Conservation (phyloP, 1,140 invertebrate species). For the Wiebesia pumilae region DNA sequence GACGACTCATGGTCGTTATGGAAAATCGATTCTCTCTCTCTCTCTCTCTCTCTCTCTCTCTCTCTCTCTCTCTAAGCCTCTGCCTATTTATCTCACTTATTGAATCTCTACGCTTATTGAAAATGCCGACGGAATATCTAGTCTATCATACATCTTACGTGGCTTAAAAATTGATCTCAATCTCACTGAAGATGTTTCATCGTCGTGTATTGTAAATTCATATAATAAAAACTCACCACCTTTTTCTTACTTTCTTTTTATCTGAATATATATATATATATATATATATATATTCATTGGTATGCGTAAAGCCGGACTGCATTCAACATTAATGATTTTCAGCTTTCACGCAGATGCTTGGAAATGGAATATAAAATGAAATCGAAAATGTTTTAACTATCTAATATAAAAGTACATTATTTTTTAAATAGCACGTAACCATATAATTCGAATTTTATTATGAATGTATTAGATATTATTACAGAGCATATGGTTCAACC, state of each 20-base stretch:
- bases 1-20: not conserved
- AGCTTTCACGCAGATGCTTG: not conserved
- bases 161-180: not conserved
- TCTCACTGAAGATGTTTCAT: no score
- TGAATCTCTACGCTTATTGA: not conserved
- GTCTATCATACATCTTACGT: not conserved
- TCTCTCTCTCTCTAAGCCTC: not conserved
- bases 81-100: not conserved
- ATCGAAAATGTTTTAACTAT: not conserved
- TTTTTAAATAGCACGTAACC: no score
- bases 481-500: no score
- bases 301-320: not conserved
- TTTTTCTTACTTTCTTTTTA: no score
- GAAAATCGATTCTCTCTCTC: constrained; percentile 5
- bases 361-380: not conserved
- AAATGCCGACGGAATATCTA: not conserved
- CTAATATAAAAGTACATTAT: no score
- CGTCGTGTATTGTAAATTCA: no score
- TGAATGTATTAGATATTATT: no score
- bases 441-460: no score
- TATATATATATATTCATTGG: not conserved
- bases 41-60: not conserved
- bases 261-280: not conserved
- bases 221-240: no score
- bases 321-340: not conserved